Conservation (phyloP, 1,140 invertebrate genomes). For the Drosophila sp. region DNA sequence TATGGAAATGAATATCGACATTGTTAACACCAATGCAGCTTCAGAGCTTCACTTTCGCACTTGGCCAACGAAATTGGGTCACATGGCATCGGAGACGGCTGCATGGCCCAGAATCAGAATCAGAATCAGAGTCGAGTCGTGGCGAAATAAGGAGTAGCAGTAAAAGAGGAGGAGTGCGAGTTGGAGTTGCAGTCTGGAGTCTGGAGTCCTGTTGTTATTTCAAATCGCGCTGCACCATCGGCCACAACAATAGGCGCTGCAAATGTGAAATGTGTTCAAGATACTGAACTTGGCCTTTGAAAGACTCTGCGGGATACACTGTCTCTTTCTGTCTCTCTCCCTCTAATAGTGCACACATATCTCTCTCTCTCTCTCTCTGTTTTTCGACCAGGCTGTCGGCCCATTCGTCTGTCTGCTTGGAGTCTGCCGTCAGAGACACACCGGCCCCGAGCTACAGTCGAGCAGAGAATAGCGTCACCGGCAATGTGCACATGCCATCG, state of each 20-base stretch:
- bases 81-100: constrained; percentile 37
- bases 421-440: constrained; percentile 21
- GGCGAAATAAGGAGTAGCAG: constrained; percentile 5
- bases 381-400: constrained; percentile 12
- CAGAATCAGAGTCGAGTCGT: constrained; percentile 1
- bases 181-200: neutral
- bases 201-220: constrained; percentile 32
- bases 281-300: constrained; percentile 81
- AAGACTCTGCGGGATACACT: constrained; percentile 38
- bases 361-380: constrained; percentile 6
- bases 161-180: constrained; percentile 7
- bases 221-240: constrained; percentile 43
- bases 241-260: constrained; percentile 66
- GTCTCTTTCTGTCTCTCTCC: constrained; percentile 10
- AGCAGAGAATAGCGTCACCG: constrained; percentile 15
- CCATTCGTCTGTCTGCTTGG: constrained; percentile 6
- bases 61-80: constrained; percentile 65
- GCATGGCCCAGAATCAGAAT: constrained; percentile 52
- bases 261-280: constrained; percentile 73
- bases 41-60: constrained; percentile 62
- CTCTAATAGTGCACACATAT: no score
- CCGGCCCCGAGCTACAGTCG: constrained; percentile 11
- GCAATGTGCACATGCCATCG: constrained; percentile 38
- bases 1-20: constrained; percentile 24
- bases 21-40: neutral